phyloP scores from a whole-genome alignment of 2,797 vertebrate genomes.

The Ceyx erithaca region DNA sequence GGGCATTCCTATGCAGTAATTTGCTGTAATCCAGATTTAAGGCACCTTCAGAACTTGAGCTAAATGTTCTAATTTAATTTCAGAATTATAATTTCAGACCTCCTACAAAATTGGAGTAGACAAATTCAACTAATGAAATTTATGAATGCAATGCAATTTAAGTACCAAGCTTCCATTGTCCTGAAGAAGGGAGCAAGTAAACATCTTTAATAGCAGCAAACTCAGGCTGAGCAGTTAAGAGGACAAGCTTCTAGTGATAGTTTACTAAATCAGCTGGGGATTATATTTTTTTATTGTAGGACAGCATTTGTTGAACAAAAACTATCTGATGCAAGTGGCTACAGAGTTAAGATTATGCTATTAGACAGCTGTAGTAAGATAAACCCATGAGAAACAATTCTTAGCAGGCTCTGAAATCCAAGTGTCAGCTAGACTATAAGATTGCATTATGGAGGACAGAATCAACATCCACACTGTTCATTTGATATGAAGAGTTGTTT shows the following conservation, averaged over 20 bases:
- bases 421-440: neutral
- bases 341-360: neutral
- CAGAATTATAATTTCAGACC: neutral
- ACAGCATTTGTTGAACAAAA: neutral
- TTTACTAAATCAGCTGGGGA: neutral
- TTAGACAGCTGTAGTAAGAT: neutral
- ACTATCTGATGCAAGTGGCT: neutral
- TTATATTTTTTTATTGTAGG: neutral
- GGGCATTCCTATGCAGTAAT: neutral
- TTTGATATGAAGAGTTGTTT: constrained; percentile 54
- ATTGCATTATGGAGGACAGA: neutral
- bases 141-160: neutral
- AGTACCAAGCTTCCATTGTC: neutral
- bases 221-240: neutral
- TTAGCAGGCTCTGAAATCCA: neutral
- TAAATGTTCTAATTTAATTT: neutral
- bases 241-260: neutral
- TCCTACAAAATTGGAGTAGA: neutral
- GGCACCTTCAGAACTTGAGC: neutral
- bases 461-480: neutral
- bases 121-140: neutral
- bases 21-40: neutral
- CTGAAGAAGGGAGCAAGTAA: neutral
- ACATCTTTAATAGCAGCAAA: neutral
- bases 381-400: neutral